Base-by-base conservation (phyloP, 2,888 invertebrate genomes). In the Crepidodera aurea region DNA sequence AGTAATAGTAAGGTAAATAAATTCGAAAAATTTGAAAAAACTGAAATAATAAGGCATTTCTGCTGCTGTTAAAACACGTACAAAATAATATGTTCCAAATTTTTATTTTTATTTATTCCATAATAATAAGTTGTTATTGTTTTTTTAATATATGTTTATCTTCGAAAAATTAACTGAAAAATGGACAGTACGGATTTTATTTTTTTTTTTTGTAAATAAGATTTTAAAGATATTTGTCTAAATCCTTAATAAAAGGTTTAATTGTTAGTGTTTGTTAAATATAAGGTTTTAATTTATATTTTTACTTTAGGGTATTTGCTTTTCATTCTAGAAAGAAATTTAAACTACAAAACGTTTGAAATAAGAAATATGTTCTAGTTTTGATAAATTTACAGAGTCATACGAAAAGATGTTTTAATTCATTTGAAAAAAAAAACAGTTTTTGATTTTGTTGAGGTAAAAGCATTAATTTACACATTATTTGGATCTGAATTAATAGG, bases 91-190 rank as follows among this genome's bases (percentile, higher is more conserved):
- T 61, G 62, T 64, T 66, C 60, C 67, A 62, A 64, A 58, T 60
- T 66, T 37, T 39, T 51, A 51, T 54, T 62, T 61, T 65, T 63
- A 68, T 68, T 68, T 66, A 68, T 68, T 65, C 60, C 59, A 61
- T 65, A 64, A 37, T 55, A 29, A 50, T 68, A 68, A 63, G 68
- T 68, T 68, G 68, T 68, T 68, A 65, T 68, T 68, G 65, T 66
- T 68, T 66, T 65, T 68, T 66, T 62, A 57, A 64, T 62, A 64
- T 62, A 64, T 65, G 48, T 67, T 64, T 65, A 65, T 67, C 56
- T 63, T 60, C 46, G 16, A 51, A 48, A 48, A 27, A 27, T 29
- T 13, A 37, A 27, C 62, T 61, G 67, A 60, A 65, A 65, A 63
- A 65, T 60, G 64, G 57, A 63, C 67, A 56, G 44, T 39, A 62